Base-by-base conservation (phyloP, 2,888 invertebrate genomes). In the Drosophila nigricruria region DNA sequence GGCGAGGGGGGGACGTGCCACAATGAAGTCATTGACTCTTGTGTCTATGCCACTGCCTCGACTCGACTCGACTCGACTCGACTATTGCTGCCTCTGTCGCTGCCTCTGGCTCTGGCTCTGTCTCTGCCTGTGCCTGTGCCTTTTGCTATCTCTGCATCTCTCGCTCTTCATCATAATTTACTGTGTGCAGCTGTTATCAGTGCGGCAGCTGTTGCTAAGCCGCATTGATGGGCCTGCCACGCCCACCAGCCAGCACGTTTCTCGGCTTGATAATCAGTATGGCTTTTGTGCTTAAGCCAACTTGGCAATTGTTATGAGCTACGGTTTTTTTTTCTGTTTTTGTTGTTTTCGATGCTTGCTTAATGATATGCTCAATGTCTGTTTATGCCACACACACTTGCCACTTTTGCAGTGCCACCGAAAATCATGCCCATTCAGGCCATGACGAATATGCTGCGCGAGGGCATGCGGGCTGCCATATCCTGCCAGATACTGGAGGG, bases 401-500 rank as follows among this genome's bases (percentile, higher is more conserved):
- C 36, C 50, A 34, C 34, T 73, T 64, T 47, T 43, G 63, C 94
- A 96, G 97, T 97, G 82, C 96, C 96, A 74, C 97, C 97, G 54
- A 96, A 96, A 94, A 96, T 97, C 88, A 94, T 97, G 93, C 97
- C 97, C 42, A 97, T 97, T 90, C 96, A 96, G 90, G 95, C 96
- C 43, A 95, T 97, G 94, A 97, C 96, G 70, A 96, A 96, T 92
- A 94, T 97, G 91, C 93, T 96, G 73, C 94, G 96, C 45, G 97
- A 97, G 93, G 97, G 97, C 65, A 96, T 97, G 95, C 94, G 97
- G 82, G 97, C 97, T 36, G 97, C 97, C 70, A 97, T 98, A 91
- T 96, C 97, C 80, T 98, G 97, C 92, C 96, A 97, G 93, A 97
- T 97, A 92, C 95, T 97, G 91, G 97, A 97, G 93, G 98, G 98